Evolutionary conservation across 1,140 invertebrate species (phyloP), one percentile per base, ranked within the genome.

Genomic region (Lasioglossum baleicum): DNA sequence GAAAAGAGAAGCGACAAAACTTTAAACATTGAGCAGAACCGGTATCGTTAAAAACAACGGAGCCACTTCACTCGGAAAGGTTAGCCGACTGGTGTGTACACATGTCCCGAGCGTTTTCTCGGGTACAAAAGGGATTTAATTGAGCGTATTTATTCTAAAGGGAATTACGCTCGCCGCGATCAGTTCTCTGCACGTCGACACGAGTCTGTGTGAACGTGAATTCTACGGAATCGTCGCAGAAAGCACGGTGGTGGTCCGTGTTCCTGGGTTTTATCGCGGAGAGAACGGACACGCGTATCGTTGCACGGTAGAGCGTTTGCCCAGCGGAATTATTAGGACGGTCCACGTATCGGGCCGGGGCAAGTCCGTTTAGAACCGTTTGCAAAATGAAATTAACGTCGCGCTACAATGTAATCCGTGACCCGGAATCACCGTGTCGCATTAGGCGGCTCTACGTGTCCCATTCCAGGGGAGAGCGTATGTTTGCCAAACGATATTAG

Each of bases 381-480:
- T 80, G 78, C 78, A 75, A 80, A 80, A 80, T 74, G 78, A 80
- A 80, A 80, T 80, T 80, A 80, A 80, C 78, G 78, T 80, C 78
- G 71, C n/a, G 72, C 53, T 80, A 80, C 78, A 80, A 80, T 80
- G 78, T 80, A 80, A 80, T 80, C 78, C 78, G 78, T 80, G 78
- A 80, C 78, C 64, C 64, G 72, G 78, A 80, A 80, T 80, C 78
- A 64, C 78, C 64, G 78, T 67, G 53, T 42, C 78, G 78, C 78
- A 80, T 80, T 80, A 80, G 71, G 72, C 71, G 53, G 42, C 15
- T 73, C 48, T 72, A 67, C 78, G 78, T 80, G 78, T 68, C 51
- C 78, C 72, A 80, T 80, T 75, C 72, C 40, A 35, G 35, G 35
- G 20, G 48, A 13, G 53, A 26, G 56, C 78, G 78, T 75, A 67